Conservation (phyloP, 2,888 invertebrate genomes). For the Dicyrtoma fusca region DNA sequence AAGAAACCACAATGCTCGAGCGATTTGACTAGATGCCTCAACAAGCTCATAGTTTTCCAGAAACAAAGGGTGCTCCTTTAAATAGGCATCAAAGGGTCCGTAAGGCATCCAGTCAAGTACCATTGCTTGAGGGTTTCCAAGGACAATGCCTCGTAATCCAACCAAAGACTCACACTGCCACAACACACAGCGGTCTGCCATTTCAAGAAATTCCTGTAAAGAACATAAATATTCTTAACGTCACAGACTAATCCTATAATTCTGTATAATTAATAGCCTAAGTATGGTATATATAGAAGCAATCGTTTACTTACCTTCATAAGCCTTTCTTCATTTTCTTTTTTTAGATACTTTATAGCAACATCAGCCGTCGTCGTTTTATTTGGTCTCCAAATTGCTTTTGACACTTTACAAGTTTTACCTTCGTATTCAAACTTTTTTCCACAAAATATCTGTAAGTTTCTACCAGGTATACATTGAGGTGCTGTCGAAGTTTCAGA, state of each 20-base stretch:
- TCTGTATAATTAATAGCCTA: background rate
- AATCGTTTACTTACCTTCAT: slow-evolving; percentile 68
- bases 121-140: slow-evolving; percentile 77
- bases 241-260: background rate
- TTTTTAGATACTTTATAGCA: slow-evolving; percentile 77
- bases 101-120: slow-evolving; percentile 78
- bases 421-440: slow-evolving; percentile 60
- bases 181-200: slow-evolving; percentile 78
- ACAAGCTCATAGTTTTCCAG: slow-evolving; percentile 69
- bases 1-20: slow-evolving; percentile 84
- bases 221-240: slow-evolving; percentile 15
- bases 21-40: slow-evolving; percentile 78
- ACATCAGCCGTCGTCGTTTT: slow-evolving; percentile 76
- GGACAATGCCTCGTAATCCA: slow-evolving; percentile 71
- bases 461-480: slow-evolving; percentile 70
- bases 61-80: slow-evolving; percentile 56
- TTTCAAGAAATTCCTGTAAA: slow-evolving; percentile 67
- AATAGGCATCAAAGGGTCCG: slow-evolving; percentile 77
- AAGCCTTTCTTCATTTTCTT: slow-evolving; percentile 67
- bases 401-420: slow-evolving; percentile 68
- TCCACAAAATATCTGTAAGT: slow-evolving; percentile 72
- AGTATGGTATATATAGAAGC: background rate
- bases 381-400: slow-evolving; percentile 76
- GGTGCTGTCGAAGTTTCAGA: slow-evolving; percentile 62
- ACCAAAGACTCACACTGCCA: slow-evolving; percentile 77